Conservation (phyloP, 2,888 invertebrate species). For the Chouioia cunea region DNA sequence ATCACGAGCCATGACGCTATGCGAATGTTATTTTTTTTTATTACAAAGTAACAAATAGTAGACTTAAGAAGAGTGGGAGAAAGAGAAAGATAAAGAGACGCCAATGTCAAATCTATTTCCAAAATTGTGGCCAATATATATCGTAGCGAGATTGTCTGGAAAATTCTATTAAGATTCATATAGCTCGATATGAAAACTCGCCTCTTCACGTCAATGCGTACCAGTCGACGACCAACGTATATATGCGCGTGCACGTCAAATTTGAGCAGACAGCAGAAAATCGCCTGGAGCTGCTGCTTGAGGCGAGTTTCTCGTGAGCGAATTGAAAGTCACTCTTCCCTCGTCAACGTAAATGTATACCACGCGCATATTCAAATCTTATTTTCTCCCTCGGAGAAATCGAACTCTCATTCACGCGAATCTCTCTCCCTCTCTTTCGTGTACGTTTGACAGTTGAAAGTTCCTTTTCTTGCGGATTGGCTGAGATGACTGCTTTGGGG, state of each 20-base stretch:
- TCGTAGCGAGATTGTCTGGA: too few relatives aligned
- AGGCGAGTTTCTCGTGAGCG: constrained; percentile 21
- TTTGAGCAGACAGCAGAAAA: background rate
- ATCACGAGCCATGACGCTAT: too few relatives aligned
- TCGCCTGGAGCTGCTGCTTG: constrained; percentile 17
- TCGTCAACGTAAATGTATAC: background rate
- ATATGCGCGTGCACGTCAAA: background rate
- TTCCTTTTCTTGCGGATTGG: too few relatives aligned
- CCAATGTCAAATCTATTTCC: too few relatives aligned
- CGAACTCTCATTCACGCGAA: constrained; percentile 23
- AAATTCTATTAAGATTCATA: background rate
- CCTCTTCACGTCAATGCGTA: constrained; percentile 1
- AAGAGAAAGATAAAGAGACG: too few relatives aligned
- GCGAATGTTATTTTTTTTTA: too few relatives aligned
- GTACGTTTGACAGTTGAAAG: too few relatives aligned
- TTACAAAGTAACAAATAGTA: too few relatives aligned
- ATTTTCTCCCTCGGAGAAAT: constrained; percentile 34
- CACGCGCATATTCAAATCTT: constrained; percentile 26
- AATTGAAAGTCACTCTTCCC: constrained; percentile 19
- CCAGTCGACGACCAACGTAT: background rate
- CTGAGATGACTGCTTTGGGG: too few relatives aligned
- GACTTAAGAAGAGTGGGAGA: too few relatives aligned
- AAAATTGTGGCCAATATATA: too few relatives aligned
- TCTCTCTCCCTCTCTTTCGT: constrained; percentile 2
- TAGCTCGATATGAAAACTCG: background rate